Evolutionary conservation across 2,113 vertebrate species (phyloP), one percentile per base, ranked within the genome.

Genomic region (Pelobates fuscus): DNA sequence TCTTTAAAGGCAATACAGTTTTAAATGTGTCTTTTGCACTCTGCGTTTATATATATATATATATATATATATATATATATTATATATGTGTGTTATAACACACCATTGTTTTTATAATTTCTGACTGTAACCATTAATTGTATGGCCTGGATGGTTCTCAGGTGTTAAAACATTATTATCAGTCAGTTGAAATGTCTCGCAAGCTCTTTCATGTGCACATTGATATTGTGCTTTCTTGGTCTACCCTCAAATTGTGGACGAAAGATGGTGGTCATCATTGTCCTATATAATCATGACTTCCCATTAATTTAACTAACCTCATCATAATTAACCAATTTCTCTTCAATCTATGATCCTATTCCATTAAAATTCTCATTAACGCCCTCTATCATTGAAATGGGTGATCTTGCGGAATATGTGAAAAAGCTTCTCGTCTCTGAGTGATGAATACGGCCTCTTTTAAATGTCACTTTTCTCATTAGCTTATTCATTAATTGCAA

Each of bases 391-490:
- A 67, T 46, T 76, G 24, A 76, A 75, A 67, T 37, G 72, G 63
- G 72, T 67, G 72, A 67, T 76, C 54, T 76, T 4, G 18, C 63
- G 43, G 18, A 76, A 58, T 30, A 58, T 76, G 54, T 76, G 61
- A 67, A 76, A 58, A 63, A 67, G 54, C 37, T 24, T 52, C 52
- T 67, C 52, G 44, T 67, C 62, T 76, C 66, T 67, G 32, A 76
- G 63, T 76, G 63, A 76, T 76, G 55, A 67, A 76, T 76, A 43
- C 63, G 67, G 63, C 63, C 67, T 63, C 72, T 37, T 76, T 76
- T 41, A 76, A 76, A 76, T 76, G 72, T 76, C 72, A 76, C 72
- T 76, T 67, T 76, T 76, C 63, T 76, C 72, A 76, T 76, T 76
- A 76, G 58, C 72, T 44, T 76, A 59, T 76, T 76, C 72, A 76